Conservation (phyloP, 2,888 invertebrate species). For the Blastobasis adustella region DNA sequence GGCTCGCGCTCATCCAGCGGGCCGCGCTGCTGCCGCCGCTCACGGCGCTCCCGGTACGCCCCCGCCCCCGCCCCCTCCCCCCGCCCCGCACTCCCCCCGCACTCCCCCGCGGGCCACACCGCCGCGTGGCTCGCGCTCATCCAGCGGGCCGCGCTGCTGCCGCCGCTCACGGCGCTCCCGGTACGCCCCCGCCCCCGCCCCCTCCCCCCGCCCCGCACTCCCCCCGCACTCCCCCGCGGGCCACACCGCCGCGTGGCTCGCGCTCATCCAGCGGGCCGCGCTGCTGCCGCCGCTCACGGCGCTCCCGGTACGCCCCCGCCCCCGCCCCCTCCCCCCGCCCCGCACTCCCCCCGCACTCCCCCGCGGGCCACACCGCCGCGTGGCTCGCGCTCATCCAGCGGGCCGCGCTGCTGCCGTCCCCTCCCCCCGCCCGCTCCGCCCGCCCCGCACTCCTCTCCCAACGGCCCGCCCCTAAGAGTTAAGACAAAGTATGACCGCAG, state of each 20-base stretch:
- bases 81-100: not conserved
- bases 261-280: conserved; percentile 11
- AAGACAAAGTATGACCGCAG: too few relatives aligned
- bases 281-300: not conserved
- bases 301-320: not conserved
- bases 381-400: conserved; percentile 78
- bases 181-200: conserved; percentile 3
- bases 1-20: conserved; percentile 20
- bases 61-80: not conserved
- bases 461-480: too few relatives aligned
- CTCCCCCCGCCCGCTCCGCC: too few relatives aligned
- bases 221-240: not conserved
- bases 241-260: conserved; percentile 15
- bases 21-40: not conserved
- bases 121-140: conserved; percentile 21
- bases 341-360: conserved; percentile 59
- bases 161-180: not conserved
- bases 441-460: too few relatives aligned
- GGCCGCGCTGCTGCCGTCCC: conserved; percentile 67
- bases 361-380: conserved; percentile 27
- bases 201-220: not conserved
- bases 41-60: conserved; percentile 2
- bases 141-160: not conserved
- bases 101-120: not conserved
- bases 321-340: conserved; percentile 65